Conservation (phyloP, 2,797 vertebrate genomes). For the Chelmon rostratus region DNA sequence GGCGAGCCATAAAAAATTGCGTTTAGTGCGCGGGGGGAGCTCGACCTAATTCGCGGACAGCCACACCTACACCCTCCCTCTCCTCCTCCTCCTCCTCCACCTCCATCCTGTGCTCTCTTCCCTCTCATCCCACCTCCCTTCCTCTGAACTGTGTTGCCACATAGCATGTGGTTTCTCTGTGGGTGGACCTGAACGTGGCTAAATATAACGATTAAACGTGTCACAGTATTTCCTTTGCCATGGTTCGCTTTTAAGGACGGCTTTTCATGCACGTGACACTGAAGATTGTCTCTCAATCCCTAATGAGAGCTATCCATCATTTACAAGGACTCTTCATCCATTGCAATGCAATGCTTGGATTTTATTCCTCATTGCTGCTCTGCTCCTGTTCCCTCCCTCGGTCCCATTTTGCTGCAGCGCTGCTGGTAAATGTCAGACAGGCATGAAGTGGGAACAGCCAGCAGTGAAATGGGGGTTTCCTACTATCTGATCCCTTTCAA, state of each 20-base stretch:
- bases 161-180: constrained; percentile 64
- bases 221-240: constrained; percentile 27
- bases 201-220: constrained; percentile 56
- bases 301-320: not conserved
- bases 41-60: constrained; percentile 76
- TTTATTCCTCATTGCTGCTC: not conserved
- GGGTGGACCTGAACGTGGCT: constrained; percentile 49
- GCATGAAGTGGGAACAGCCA: constrained; percentile 22
- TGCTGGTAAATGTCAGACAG: constrained; percentile 40
- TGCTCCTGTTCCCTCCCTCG: not conserved
- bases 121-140: constrained; percentile 35
- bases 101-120: constrained; percentile 9
- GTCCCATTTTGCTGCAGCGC: constrained; percentile 21
- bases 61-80: constrained; percentile 72
- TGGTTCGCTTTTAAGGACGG: not conserved
- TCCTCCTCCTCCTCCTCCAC: not conserved
- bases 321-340: not conserved
- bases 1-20: constrained; percentile 24
- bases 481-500: constrained; percentile 65
- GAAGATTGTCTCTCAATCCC: not conserved
- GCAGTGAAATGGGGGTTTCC: constrained; percentile 53
- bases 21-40: constrained; percentile 44
- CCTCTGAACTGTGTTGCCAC: constrained; percentile 53
- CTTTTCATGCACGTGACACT: constrained; percentile 5
- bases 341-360: not conserved